phyloP scores from a whole-genome alignment of 2,888 invertebrate genomes.

The Troides aeacus region DNA sequence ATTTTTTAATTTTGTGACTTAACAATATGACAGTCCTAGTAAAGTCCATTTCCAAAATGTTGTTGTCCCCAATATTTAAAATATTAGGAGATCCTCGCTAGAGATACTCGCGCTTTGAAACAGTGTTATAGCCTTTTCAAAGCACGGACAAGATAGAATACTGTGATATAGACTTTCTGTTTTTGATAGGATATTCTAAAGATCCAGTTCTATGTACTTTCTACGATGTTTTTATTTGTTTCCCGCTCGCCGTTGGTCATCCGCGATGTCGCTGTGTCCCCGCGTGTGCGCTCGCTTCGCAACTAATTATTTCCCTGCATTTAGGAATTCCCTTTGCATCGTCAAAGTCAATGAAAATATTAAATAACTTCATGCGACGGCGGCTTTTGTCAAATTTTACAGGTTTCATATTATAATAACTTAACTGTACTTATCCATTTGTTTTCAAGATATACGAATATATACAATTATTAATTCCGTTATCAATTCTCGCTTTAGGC shows the following conservation, averaged over 20 bases:
- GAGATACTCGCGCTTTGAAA: too few species aligned
- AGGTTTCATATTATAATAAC: slow-evolving; percentile 35
- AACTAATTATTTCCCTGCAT: slow-evolving; percentile 74
- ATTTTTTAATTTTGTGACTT: too few species aligned
- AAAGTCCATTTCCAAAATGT: too few species aligned
- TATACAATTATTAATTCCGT: too few species aligned
- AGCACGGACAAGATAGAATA: too few species aligned
- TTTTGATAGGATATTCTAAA: background rate
- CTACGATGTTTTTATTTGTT: background rate
- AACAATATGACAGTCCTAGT: too few species aligned
- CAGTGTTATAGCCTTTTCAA: too few species aligned
- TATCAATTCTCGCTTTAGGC: too few species aligned
- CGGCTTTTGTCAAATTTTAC: slow-evolving; percentile 44
- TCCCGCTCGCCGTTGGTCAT: background rate
- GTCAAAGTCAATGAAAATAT: slow-evolving; percentile 66
- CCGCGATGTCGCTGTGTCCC: slow-evolving; percentile 36
- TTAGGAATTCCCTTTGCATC: slow-evolving; percentile 71
- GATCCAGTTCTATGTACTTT: background rate
- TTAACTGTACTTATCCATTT: background rate
- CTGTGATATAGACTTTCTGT: too few species aligned
- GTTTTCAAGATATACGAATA: too few species aligned
- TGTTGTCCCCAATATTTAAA: too few species aligned
- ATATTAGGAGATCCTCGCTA: too few species aligned
- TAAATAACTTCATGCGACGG: slow-evolving; percentile 49
- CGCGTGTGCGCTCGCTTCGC: slow-evolving; percentile 47